Evolutionary conservation across 2,888 invertebrate species (phyloP).

Genomic region (Cheilosia scutellata): DNA sequence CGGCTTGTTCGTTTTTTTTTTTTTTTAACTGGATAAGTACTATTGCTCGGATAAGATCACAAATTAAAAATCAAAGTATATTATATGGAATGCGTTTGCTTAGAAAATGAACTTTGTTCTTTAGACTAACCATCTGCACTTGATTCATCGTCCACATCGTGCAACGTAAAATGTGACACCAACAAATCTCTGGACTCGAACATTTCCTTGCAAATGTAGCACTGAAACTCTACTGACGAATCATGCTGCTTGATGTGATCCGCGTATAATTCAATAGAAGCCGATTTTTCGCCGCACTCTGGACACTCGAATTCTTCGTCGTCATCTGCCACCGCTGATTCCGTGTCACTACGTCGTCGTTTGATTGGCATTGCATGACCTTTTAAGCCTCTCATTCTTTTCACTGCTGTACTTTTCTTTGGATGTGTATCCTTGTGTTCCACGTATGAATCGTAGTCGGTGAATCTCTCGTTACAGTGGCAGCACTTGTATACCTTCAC

Average conservation of each 20-base stretch:
- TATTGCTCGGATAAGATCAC: conserved; percentile 54
- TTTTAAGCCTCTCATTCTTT: conserved; percentile 66
- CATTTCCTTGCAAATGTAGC: conserved; percentile 79
- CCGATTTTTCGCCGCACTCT: conserved; percentile 81
- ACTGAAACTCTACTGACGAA: conserved; percentile 76
- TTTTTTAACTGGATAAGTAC: conserved; percentile 57
- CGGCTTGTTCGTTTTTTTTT: conserved; percentile 2
- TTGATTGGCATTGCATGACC: conserved; percentile 66
- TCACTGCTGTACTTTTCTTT: conserved; percentile 53
- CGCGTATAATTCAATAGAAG: conserved; percentile 81
- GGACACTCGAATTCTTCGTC: conserved; percentile 82
- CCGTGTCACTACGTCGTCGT: conserved; percentile 68
- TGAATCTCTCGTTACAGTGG: conserved; percentile 80
- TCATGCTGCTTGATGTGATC: conserved; percentile 81
- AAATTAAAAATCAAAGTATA: conserved; percentile 34
- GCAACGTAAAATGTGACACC: conserved; percentile 77
- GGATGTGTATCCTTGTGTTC: conserved; percentile 80
- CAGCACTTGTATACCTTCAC: conserved; percentile 83
- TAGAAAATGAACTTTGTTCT: conserved; percentile 29
- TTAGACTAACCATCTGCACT: conserved; percentile 66
- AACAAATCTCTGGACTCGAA: conserved; percentile 77
- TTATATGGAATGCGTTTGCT: conserved; percentile 46
- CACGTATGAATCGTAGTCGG: conserved; percentile 81
- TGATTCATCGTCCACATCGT: conserved; percentile 73
- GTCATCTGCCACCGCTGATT: conserved; percentile 66